Evolutionary conservation across 2,888 invertebrate genomes (phyloP), one percentile per base, ranked within the genome.

Genomic region (Drosophila recens): DNA sequence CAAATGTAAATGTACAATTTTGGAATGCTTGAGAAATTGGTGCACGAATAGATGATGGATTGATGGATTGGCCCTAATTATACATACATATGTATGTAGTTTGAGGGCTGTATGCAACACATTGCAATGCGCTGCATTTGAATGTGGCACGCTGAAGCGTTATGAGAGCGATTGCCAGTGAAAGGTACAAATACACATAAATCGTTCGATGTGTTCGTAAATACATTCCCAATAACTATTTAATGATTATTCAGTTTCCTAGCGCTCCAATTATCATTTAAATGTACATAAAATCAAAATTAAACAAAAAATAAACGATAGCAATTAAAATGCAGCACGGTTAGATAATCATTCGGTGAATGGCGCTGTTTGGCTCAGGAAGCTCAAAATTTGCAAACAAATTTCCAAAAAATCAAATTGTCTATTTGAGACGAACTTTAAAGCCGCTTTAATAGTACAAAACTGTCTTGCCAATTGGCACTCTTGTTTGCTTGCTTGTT

Each of bases 341-440:
- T 79, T 79, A 82, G 82, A 74, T 81, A 79, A 79, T 78, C 71
- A 62, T 15, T 53, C 49, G 52, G 80, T 80, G 67, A 80, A 67
- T 63, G 64, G 53, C 45, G 15, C 40, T 56, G 62, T 64, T 49
- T 68, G 42, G 67, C 79, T 64, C 78, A 67, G 81, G 68, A 80
- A 77, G 48, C 52, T 63, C 42, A 34, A 53, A 53, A 43, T 46
- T 69, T 70, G 65, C 59, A 27, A 59, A 46, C 27, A 65, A 73
- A 23, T 66, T 62, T 34, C 30, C 30, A 64, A 53, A 53, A 45
- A 33, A 43, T 40, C 5, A 57, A 79, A 69, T 53, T 75, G 76
- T 56, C 45, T 30, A 74, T 64, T 53, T 43, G 33, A 75, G 62
- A 61, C 63, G 52, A 74, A 52, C 27, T 43, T 68, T 59, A 36